These are phyloP conservation scores for Diplogasteroides magnus DNA, from an alignment of 1,140 invertebrate species.

Conservation along the genomic window DNA sequence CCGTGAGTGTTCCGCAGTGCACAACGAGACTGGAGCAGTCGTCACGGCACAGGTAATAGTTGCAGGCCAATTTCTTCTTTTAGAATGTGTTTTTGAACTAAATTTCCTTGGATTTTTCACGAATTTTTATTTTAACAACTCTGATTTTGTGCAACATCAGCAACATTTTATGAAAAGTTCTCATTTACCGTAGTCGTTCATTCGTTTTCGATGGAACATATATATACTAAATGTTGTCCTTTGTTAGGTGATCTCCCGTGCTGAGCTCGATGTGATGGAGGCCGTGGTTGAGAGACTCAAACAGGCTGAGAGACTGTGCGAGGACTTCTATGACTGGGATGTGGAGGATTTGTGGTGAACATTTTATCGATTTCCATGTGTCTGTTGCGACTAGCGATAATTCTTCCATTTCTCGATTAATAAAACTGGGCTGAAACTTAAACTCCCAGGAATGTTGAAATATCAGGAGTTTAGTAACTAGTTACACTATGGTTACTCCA, in stretches of 20 bases:
- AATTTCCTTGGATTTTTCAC: conserved; percentile 20
- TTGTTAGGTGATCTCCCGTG: conserved; percentile 13
- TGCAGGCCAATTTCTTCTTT: conserved; percentile 1
- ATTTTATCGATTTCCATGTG: too few relatives aligned
- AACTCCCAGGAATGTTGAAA: too few relatives aligned
- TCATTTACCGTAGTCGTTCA: neutral
- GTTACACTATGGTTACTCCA: neutral
- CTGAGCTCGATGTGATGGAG: too few relatives aligned
- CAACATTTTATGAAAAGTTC: conserved; percentile 34
- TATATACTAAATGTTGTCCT: neutral
- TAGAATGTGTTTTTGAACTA: conserved; percentile 17
- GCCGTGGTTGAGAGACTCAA: neutral
- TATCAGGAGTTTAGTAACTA: conserved; percentile 1
- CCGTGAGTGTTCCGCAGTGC: conserved; percentile 40
- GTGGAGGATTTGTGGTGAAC: conserved; percentile 28
- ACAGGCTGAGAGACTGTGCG: neutral
- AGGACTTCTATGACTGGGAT: conserved; percentile 1
- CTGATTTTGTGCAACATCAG: too few relatives aligned
- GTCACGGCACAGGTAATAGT: conserved; percentile 35
- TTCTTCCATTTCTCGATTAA: too few relatives aligned
- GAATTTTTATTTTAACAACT: too few relatives aligned
- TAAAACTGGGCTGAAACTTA: too few relatives aligned
- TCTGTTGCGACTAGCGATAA: too few relatives aligned
- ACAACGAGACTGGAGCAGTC: conserved; percentile 30
- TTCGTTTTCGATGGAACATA: neutral